Percentiles rank a stretch among this genome's conserved stretches.
Evolutionary conservation across 2,797 vertebrate genomes (phyloP).

Genomic region (Tympanoctomys barrerae): DNA sequence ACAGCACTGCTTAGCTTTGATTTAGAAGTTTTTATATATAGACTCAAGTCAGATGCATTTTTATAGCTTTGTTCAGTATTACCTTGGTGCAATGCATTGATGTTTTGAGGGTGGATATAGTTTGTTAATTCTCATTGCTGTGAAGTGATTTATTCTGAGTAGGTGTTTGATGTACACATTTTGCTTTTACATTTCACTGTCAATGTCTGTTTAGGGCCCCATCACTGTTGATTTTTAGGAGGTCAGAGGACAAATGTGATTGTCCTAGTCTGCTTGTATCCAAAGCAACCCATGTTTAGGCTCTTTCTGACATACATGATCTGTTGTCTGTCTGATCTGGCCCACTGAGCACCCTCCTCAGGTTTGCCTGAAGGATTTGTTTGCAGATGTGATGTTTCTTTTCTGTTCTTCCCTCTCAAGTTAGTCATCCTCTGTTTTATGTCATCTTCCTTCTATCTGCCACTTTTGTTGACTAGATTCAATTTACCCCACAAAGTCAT

Average conservation of each 20-base stretch:
- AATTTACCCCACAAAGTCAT: slow-evolving; percentile 1
- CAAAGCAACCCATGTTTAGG: not conserved
- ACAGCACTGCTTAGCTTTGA: slow-evolving; percentile 1
- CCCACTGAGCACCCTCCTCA: not conserved
- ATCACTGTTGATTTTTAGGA: slow-evolving; percentile 18
- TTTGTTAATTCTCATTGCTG: not conserved
- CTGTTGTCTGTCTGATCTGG: not conserved
- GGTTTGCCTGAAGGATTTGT: not conserved
- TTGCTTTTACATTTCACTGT: not conserved
- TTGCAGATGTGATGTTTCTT: not conserved
- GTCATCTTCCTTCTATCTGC: not conserved
- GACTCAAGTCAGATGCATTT: slow-evolving; percentile 4
- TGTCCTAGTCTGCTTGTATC: not conserved
- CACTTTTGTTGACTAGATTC: slow-evolving; percentile 2
- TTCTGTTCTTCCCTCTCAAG: not conserved
- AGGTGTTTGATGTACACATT: not conserved
- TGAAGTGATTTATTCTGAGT: not conserved
- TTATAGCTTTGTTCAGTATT: slow-evolving; percentile 18
- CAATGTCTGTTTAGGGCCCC: not conserved
- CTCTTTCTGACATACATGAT: not conserved
- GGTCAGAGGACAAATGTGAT: not conserved
- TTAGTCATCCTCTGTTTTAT: not conserved
- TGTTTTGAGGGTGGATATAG: not conserved
- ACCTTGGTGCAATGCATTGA: not conserved
- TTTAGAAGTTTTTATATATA: slow-evolving; percentile 52